Evolutionary conservation across 2,797 vertebrate genomes (phyloP), one percentile per base, ranked within the genome.

Genomic region (Pelobates cultripes): DNA sequence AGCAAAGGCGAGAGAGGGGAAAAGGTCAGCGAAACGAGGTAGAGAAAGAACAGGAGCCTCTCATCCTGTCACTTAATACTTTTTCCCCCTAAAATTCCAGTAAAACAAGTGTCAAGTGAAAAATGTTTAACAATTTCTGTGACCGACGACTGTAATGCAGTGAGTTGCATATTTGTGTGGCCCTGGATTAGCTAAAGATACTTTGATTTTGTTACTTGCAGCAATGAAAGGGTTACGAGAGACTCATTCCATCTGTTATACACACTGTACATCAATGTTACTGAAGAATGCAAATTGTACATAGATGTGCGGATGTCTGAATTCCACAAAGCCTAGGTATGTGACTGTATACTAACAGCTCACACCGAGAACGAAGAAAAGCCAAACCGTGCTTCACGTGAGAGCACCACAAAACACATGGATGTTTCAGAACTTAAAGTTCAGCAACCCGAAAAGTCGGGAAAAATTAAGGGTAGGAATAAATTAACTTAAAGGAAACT

Each of bases 241-340:
- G 15, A 47, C n/a, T 53, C 45, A 44, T 64, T 71, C 73, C 66
- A 14, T 43, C 41, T 28, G 13, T 47, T 78, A 78, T 68, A 78
- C 75, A 78, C 41, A 53, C 12, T 13, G 44, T 83, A 73, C 53
- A 83, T 83, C 81, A 83, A 3, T 74, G 75, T 70, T 73, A 51
- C 51, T 6, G 14, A 74, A 75, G 81, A 83, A 83, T 78, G 81
- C 42, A 14, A 28, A 78, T 7, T 51, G 43, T 74, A 17, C 75
- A 45, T 43, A 40, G 73, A 67, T 43, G 55, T 71, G 63, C 68
- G 80, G 74, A 82, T 73, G 61, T 69, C 51, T 73, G 77, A 78
- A 83, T 83, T 83, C 81, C 81, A 43, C 75, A 28, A 43, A 45
- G 7, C 70, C 70, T 15, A 68, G 81, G 81, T 83, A 78, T 83